Percentiles rank a stretch among this genome's conserved stretches.
phyloP scores from a whole-genome alignment of 1,140 invertebrate species.

The Parasteatoda tepidariorum region DNA sequence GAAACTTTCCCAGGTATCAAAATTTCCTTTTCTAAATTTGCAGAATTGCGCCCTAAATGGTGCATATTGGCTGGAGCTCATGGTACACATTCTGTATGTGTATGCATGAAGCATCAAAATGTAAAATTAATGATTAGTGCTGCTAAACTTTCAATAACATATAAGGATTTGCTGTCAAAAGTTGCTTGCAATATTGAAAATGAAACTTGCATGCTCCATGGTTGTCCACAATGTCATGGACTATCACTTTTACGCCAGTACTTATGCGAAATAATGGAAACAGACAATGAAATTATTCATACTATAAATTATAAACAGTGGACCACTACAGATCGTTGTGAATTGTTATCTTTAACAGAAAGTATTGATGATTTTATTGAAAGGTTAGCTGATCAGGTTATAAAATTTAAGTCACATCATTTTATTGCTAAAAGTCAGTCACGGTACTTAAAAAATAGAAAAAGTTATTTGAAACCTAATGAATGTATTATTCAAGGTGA shows the following conservation, averaged over 20 bases:
- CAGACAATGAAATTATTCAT: not conserved
- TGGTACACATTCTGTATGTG: not conserved
- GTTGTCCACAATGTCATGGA: not conserved
- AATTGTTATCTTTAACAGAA: not conserved
- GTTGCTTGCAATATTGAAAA: not conserved
- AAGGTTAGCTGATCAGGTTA: not conserved
- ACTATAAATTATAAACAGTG: not conserved
- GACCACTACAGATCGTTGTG: not conserved
- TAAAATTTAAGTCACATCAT: not conserved
- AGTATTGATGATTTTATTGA: not conserved
- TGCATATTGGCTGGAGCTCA: not conserved
- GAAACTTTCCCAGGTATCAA: not conserved
- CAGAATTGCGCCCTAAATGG: not conserved
- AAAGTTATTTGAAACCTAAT: not conserved
- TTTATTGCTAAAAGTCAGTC: not conserved
- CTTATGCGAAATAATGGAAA: not conserved
- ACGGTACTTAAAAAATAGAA: not conserved
- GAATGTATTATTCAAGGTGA: not conserved
- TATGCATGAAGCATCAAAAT: conserved; percentile 11
- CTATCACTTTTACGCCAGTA: not conserved
- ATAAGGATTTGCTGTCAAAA: not conserved
- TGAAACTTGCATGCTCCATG: not conserved
- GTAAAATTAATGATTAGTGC: not conserved
- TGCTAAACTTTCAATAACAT: not conserved
- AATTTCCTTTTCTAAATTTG: conserved; percentile 15